Evolutionary conservation across 2,797 vertebrate genomes (phyloP).

Genomic region (Heteromormyrus szaboi): DNA sequence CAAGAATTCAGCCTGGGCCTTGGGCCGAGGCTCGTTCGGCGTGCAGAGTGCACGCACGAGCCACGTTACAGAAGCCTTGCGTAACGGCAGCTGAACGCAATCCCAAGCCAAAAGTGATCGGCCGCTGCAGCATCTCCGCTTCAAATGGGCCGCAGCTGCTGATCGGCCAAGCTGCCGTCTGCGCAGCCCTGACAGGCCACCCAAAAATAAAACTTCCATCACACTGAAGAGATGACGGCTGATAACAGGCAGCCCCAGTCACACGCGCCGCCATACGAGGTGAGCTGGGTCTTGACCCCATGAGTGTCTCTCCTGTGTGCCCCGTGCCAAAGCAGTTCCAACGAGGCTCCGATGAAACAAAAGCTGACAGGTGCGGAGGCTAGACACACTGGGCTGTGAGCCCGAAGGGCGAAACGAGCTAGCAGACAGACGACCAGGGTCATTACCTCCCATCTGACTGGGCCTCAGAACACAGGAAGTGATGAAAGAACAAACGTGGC

Average conservation of each 20-base stretch:
- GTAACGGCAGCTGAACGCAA: not conserved
- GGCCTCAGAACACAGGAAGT: conserved; percentile 16
- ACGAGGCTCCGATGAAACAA: not conserved
- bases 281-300: not conserved
- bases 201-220: not conserved
- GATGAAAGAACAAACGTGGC: not conserved
- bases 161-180: not conserved
- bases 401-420: conserved; percentile 10
- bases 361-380: not conserved
- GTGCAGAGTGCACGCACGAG: not conserved
- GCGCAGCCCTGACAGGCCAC: not conserved
- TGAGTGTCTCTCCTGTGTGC: not conserved
- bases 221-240: not conserved
- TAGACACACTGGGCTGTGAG: not conserved
- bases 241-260: not conserved
- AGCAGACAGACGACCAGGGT: conserved; percentile 22
- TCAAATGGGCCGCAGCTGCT: not conserved
- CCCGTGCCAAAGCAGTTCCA: not conserved
- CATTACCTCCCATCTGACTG: conserved; percentile 29
- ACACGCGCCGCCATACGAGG: not conserved
- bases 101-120: not conserved
- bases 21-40: not conserved
- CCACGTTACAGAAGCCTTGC: not conserved
- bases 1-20: not conserved
- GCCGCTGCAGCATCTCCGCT: not conserved